A percentile compares a stretch with the other conserved stretches of the same genome.
Evolutionary conservation across 2,888 invertebrate genomes (phyloP).

Genomic region (Arctia plantaginis): DNA sequence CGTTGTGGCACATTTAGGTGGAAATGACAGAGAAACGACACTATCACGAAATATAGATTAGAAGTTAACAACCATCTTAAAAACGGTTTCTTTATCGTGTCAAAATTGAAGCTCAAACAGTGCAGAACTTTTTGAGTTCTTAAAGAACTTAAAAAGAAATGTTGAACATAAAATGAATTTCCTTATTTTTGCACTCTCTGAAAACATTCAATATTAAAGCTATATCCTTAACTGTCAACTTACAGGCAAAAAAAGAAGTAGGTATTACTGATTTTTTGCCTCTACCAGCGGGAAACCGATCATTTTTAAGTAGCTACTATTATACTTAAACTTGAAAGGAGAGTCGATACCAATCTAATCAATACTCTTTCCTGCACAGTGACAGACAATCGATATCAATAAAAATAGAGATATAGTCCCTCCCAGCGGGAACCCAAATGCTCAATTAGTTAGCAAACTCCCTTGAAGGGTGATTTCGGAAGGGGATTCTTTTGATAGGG

Average conservation of each 20-base stretch:
- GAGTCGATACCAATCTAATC: conserved; percentile 51
- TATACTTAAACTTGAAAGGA: neutral
- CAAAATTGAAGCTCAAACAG: too few species aligned
- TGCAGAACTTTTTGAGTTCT: too few species aligned
- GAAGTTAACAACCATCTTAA: too few species aligned
- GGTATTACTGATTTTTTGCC: neutral
- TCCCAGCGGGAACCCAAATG: conserved; percentile 40
- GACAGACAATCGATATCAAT: conserved; percentile 30
- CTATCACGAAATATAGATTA: too few species aligned
- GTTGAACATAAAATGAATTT: too few species aligned
- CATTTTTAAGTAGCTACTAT: neutral
- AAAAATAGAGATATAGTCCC: conserved; percentile 41
- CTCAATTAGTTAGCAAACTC: conserved; percentile 43
- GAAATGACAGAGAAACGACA: too few species aligned
- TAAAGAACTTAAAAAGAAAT: too few species aligned
- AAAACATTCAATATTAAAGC: too few species aligned
- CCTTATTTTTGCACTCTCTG: too few species aligned
- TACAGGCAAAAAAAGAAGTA: neutral
- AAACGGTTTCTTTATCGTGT: too few species aligned
- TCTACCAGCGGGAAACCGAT: neutral
- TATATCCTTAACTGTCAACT: neutral
- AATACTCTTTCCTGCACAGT: conserved; percentile 44
- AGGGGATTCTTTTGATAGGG: conserved; percentile 16
- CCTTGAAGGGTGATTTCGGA: conserved; percentile 26
- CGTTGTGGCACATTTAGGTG: too few species aligned